Conservation (phyloP, 2,888 invertebrate species). For the Petrophora chlorosata region DNA sequence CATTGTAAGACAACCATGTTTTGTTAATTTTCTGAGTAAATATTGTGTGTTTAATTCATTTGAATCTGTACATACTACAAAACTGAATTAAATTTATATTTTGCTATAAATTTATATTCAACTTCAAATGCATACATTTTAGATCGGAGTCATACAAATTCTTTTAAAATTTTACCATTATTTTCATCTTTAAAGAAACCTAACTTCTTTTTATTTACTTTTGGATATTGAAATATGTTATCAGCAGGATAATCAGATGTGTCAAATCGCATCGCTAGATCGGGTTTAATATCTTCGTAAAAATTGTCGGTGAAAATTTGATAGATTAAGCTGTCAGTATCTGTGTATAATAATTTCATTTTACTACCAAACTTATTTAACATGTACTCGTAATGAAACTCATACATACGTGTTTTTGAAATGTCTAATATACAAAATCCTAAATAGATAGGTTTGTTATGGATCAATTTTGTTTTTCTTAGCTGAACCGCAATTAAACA, state of each 20-base stretch:
- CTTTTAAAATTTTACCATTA: constrained; percentile 23
- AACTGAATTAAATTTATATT: constrained; percentile 39
- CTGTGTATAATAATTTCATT: constrained; percentile 13
- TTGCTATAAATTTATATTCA: constrained; percentile 10
- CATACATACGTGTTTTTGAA: too few relatives aligned
- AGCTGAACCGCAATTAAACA: constrained; percentile 17
- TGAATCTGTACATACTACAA: constrained; percentile 43
- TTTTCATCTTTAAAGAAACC: constrained; percentile 35
- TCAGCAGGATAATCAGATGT: constrained; percentile 7
- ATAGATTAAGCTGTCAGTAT: constrained; percentile 18
- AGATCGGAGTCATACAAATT: constrained; percentile 28
- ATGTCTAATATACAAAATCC: constrained; percentile 22
- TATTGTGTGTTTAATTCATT: constrained; percentile 53
- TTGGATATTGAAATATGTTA: constrained; percentile 13
- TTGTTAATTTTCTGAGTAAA: constrained; percentile 25
- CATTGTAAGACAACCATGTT: constrained; percentile 1
- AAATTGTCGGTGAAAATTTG: constrained; percentile 8
- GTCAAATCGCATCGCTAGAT: constrained; percentile 1
- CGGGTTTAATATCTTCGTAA: constrained; percentile 8
- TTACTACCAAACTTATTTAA: neutral
- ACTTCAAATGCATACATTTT: constrained; percentile 27
- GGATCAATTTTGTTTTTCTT: constrained; percentile 7
- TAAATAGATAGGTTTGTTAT: constrained; percentile 24
- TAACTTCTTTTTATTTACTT: constrained; percentile 28
- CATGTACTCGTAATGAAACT: constrained; percentile 16